These are phyloP conservation scores for Eupithecia subfuscata DNA, from an alignment of 2,888 invertebrate species.

Conservation along the genomic window DNA sequence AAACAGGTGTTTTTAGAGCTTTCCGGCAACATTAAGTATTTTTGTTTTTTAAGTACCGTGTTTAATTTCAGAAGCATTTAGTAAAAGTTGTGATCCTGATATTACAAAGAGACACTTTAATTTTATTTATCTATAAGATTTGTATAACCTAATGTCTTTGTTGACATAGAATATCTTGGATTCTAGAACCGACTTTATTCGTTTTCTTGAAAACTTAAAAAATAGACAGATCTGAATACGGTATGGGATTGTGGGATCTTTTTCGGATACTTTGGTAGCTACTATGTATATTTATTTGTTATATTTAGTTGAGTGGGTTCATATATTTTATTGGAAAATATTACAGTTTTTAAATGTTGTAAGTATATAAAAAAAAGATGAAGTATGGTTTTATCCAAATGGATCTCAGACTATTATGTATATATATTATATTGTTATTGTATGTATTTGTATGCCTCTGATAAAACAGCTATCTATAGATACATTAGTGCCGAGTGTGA, in stretches of 20 bases:
- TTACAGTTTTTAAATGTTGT: not conserved
- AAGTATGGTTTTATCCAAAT: not conserved
- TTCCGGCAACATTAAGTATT: not conserved
- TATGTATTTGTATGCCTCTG: conserved; percentile 12
- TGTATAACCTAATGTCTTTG: too few species aligned
- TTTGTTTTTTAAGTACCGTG: not conserved
- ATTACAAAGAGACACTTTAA: not conserved
- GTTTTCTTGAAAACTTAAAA: not conserved
- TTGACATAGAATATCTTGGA: too few species aligned
- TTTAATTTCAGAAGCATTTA: not conserved
- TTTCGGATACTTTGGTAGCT: not conserved
- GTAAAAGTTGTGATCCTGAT: not conserved
- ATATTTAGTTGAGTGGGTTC: not conserved
- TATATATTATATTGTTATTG: too few species aligned
- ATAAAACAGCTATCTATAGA: conserved; percentile 8
- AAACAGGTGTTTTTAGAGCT: too few species aligned
- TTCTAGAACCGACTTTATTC: too few species aligned
- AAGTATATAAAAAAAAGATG: not conserved
- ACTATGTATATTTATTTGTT: not conserved
- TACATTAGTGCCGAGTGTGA: conserved; percentile 16
- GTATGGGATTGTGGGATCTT: not conserved
- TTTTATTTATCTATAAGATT: too few species aligned
- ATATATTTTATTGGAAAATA: not conserved
- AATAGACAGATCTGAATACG: not conserved
- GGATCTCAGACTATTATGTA: not conserved